Percentiles rank a stretch among this genome's conserved stretches.
These are phyloP conservation scores for Abscondita cerata DNA, from an alignment of 2,888 invertebrate species.

Conservation along the genomic window DNA sequence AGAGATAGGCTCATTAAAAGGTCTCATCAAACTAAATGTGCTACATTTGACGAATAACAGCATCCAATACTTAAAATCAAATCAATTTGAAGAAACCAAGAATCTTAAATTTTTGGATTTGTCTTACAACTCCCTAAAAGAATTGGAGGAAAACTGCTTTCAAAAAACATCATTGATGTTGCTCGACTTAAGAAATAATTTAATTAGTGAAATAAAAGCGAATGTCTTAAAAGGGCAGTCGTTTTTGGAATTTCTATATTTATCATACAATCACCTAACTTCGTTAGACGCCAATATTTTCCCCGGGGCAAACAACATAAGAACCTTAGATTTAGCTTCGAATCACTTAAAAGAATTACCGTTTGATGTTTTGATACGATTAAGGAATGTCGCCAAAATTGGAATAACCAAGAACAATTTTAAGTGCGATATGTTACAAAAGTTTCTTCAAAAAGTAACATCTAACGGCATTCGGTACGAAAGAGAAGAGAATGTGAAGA, in stretches of 20 bases:
- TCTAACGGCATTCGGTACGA: neutral
- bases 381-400: neutral
- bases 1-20: neutral
- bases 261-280: slow-evolving; percentile 5
- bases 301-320: neutral
- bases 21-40: neutral
- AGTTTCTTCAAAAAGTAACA: neutral
- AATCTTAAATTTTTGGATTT: neutral
- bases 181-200: neutral
- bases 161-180: neutral
- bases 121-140: neutral
- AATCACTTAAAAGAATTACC: neutral
- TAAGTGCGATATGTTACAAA: neutral
- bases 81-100: neutral
- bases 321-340: neutral
- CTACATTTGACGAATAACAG: neutral
- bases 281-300: neutral
- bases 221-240: neutral
- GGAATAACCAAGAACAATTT: neutral
- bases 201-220: neutral
- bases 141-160: neutral
- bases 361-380: too few relatives aligned
- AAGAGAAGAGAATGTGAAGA: neutral
- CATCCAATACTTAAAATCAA: neutral
- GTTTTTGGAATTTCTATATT: neutral